phyloP scores from a whole-genome alignment of 2,113 vertebrate species.

The Semicossyphus pulcher region DNA sequence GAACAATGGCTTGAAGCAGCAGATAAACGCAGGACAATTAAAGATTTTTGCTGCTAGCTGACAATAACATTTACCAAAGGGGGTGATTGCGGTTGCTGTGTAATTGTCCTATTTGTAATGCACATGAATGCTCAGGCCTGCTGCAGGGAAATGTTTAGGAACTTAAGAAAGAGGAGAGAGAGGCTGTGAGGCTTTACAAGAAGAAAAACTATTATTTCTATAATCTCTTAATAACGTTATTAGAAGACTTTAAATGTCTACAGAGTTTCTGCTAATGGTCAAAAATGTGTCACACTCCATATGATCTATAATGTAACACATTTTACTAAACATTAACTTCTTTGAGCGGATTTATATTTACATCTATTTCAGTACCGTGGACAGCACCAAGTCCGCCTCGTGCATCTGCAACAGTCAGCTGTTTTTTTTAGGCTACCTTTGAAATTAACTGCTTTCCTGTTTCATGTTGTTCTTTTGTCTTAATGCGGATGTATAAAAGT shows the following conservation, averaged over 20 bases:
- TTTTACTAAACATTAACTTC: too few species aligned
- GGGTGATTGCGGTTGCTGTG: conserved; percentile 96
- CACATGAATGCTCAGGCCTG: conserved; percentile 64
- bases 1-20: conserved; percentile 96
- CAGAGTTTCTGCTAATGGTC: background rate
- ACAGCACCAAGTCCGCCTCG: conserved; percentile 61
- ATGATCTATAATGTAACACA: too few species aligned
- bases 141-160: conserved; percentile 61
- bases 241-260: background rate
- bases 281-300: background rate
- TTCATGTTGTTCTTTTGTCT: too few species aligned
- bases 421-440: too few species aligned
- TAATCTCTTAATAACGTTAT: background rate
- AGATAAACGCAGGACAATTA: conserved; percentile 99
- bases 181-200: conserved; percentile 7
- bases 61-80: conserved; percentile 95
- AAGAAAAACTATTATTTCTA: background rate
- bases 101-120: conserved; percentile 89
- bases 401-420: background rate
- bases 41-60: conserved; percentile 92
- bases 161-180: conserved; percentile 43
- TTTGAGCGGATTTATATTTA: conserved; percentile 1
- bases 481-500: background rate
- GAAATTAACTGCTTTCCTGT: too few species aligned
- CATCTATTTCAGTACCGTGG: conserved; percentile 76